These are phyloP conservation scores for Cyanoramphus novaezelandiae DNA, from an alignment of 2,113 vertebrate species.

Conservation along the genomic window DNA sequence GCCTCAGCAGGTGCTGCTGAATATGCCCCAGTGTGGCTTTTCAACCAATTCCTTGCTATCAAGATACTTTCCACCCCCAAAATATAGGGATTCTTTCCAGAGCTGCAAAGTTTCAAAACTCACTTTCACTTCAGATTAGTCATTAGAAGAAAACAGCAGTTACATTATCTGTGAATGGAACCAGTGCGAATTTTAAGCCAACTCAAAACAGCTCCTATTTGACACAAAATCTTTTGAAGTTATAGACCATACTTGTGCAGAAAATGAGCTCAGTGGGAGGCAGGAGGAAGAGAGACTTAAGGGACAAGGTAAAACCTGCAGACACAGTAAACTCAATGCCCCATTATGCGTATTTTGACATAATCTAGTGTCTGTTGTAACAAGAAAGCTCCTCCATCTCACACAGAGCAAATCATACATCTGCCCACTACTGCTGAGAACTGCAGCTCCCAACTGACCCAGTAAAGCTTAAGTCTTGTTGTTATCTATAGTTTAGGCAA, in stretches of 20 bases:
- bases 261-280: not conserved
- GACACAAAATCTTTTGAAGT: not conserved
- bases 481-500: not conserved
- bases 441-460: not conserved
- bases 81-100: not conserved
- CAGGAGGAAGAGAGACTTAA: not conserved
- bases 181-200: not conserved
- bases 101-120: not conserved
- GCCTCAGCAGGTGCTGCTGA: constrained; percentile 7
- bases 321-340: not conserved
- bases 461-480: not conserved
- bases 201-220: not conserved
- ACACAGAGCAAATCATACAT: not conserved
- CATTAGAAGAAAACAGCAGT: not conserved
- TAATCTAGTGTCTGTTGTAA: not conserved
- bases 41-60: not conserved
- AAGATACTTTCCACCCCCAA: not conserved
- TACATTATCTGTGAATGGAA: not conserved
- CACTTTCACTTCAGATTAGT: not conserved
- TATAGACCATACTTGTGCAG: not conserved
- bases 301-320: not conserved
- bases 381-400: not conserved
- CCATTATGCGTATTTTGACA: not conserved
- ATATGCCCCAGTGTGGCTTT: not conserved
- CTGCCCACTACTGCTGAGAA: not conserved